Evolutionary conservation across 2,797 vertebrate genomes (phyloP).

Genomic region (Smutsia temminckii): DNA sequence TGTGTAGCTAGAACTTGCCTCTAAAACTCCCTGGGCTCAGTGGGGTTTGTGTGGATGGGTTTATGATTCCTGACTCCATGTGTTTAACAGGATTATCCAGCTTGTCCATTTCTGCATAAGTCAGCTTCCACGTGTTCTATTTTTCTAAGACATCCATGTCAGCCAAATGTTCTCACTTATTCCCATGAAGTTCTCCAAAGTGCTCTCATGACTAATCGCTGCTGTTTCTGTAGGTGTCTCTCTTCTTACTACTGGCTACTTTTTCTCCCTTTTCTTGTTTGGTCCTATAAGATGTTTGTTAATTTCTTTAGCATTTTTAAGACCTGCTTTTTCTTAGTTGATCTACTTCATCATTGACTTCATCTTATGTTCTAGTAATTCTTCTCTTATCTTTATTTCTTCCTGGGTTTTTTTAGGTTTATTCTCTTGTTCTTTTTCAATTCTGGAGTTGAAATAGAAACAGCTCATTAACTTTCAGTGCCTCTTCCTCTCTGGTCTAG

Average conservation of each 20-base stretch:
- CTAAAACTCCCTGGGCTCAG: too few relatives aligned
- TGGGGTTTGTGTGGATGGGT: not conserved
- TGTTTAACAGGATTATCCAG: too few relatives aligned
- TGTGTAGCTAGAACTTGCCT: not conserved
- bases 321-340: not conserved
- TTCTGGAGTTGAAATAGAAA: not conserved
- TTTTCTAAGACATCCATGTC: not conserved
- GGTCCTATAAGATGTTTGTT: not conserved
- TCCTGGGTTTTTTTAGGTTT: not conserved
- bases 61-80: not conserved
- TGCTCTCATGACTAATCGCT: fast-evolving
- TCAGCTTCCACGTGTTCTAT: fast-evolving
- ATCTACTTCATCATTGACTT: not conserved
- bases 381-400: not conserved
- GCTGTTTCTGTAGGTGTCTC: not conserved
- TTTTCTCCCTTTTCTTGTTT: not conserved
- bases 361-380: not conserved
- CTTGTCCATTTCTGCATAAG: not conserved
- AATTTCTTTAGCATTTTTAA: not conserved
- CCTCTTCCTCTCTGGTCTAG: fast-evolving
- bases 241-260: not conserved
- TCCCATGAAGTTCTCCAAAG: not conserved
- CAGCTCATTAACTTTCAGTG: fast-evolving
- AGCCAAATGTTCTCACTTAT: not conserved
- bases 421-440: not conserved